Conservation (phyloP, 2,113 vertebrate genomes). For the Pheucticus melanocephalus region DNA sequence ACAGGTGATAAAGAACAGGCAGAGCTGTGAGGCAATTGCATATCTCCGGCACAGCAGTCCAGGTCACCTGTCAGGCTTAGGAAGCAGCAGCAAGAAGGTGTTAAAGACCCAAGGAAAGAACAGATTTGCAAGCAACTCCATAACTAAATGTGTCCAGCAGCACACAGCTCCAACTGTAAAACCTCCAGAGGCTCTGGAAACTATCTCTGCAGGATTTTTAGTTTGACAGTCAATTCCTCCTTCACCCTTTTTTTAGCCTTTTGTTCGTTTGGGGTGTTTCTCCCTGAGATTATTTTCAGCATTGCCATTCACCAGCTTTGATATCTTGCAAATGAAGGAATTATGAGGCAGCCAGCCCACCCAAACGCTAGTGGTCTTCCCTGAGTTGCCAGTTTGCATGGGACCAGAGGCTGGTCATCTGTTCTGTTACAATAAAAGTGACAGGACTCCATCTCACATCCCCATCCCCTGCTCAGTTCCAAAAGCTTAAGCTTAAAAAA, state of each 20-base stretch:
- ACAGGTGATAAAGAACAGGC: background rate
- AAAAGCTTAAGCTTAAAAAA: background rate
- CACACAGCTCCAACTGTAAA: background rate
- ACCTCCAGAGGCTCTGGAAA: background rate
- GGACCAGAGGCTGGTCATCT: background rate
- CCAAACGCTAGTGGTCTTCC: background rate
- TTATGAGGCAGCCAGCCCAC: background rate
- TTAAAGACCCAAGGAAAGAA: background rate
- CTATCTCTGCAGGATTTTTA: background rate
- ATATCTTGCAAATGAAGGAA: background rate
- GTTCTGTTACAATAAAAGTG: background rate
- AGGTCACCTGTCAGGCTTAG: background rate
- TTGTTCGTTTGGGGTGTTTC: background rate
- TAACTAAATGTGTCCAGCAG: background rate
- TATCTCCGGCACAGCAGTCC: background rate
- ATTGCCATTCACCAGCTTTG: background rate
- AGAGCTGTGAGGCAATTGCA: background rate
- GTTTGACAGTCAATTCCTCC: background rate
- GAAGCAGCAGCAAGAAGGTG: background rate
- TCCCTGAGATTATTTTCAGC: background rate
- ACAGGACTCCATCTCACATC: background rate
- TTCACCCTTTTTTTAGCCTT: background rate
- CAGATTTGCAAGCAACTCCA: background rate
- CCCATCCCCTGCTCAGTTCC: background rate
- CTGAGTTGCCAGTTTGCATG: background rate